phyloP scores from a whole-genome alignment of 2,888 invertebrate genomes.

The Protophormia terraenovae region DNA sequence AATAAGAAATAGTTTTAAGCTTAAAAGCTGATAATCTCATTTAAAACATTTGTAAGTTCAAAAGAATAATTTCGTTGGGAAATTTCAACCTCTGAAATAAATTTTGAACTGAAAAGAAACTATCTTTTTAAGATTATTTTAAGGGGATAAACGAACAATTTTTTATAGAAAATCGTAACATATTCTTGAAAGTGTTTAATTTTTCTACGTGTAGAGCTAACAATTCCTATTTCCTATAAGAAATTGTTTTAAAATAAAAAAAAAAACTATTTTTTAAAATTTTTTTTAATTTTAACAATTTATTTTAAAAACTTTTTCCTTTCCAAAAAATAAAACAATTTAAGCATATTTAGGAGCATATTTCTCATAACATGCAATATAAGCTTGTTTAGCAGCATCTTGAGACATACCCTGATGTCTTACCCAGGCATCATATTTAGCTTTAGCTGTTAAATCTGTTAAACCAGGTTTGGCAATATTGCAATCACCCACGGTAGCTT shows the following conservation, averaged over 20 bases:
- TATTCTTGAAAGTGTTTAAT: too few species aligned
- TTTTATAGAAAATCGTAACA: too few species aligned
- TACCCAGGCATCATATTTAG: conserved; percentile 97
- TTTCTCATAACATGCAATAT: conserved; percentile 86
- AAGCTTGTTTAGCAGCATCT: conserved; percentile 91
- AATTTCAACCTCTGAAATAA: too few species aligned
- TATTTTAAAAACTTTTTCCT: neutral
- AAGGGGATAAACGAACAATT: too few species aligned
- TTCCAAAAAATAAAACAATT: neutral
- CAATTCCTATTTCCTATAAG: too few species aligned
- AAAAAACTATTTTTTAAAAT: neutral
- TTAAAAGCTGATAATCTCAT: too few species aligned
- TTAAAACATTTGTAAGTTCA: too few species aligned
- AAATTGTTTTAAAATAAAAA: neutral
- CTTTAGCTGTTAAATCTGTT: conserved; percentile 91
- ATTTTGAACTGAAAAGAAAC: too few species aligned
- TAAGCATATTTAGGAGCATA: conserved; percentile 82
- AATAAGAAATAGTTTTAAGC: too few species aligned
- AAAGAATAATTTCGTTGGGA: too few species aligned
- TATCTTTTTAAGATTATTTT: too few species aligned
- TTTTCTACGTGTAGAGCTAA: too few species aligned
- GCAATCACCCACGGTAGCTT: conserved; percentile 90
- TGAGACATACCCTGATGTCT: conserved; percentile 89
- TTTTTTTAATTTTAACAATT: neutral
- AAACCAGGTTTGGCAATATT: conserved; percentile 92